Conservation (phyloP, 2,888 invertebrate genomes). For the Lapara coniferarum region DNA sequence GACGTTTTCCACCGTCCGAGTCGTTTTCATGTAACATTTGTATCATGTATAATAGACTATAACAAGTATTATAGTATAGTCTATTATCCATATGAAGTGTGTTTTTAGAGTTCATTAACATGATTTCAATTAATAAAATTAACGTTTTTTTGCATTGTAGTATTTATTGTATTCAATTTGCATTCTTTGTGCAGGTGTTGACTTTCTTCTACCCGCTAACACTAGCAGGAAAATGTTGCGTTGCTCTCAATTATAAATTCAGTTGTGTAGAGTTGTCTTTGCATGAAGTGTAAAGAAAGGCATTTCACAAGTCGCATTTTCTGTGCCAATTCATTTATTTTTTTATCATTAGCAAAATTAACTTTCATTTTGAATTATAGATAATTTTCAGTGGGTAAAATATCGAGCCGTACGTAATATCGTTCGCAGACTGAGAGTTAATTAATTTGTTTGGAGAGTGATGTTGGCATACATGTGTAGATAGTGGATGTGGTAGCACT, state of each 20-base stretch:
- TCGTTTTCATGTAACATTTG: constrained; percentile 54
- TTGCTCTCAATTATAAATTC: constrained; percentile 71
- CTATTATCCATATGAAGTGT: constrained; percentile 63
- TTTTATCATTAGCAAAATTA: constrained; percentile 35
- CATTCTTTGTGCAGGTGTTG: constrained; percentile 83
- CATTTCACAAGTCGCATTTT: constrained; percentile 67
- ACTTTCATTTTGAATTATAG: constrained; percentile 38
- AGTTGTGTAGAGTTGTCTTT: constrained; percentile 58
- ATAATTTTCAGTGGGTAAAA: constrained; percentile 41
- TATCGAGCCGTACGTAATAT: constrained; percentile 34
- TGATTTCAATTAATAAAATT: constrained; percentile 68
- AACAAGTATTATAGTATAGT: constrained; percentile 44
- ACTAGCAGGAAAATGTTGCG: constrained; percentile 83
- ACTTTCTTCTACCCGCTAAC: constrained; percentile 82
- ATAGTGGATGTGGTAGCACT: constrained; percentile 77
- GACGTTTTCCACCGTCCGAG: constrained; percentile 71
- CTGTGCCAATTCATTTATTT: constrained; percentile 60
- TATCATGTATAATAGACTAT: constrained; percentile 59
- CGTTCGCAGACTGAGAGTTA: constrained; percentile 58
- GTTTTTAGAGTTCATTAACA: constrained; percentile 70
- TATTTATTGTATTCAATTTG: constrained; percentile 77
- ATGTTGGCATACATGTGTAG: constrained; percentile 69
- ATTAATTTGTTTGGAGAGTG: constrained; percentile 71
- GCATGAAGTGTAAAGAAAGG: constrained; percentile 73
- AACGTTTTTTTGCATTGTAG: constrained; percentile 80